phyloP scores from a whole-genome alignment of 1,140 invertebrate species.

The Drepana arcuata region DNA sequence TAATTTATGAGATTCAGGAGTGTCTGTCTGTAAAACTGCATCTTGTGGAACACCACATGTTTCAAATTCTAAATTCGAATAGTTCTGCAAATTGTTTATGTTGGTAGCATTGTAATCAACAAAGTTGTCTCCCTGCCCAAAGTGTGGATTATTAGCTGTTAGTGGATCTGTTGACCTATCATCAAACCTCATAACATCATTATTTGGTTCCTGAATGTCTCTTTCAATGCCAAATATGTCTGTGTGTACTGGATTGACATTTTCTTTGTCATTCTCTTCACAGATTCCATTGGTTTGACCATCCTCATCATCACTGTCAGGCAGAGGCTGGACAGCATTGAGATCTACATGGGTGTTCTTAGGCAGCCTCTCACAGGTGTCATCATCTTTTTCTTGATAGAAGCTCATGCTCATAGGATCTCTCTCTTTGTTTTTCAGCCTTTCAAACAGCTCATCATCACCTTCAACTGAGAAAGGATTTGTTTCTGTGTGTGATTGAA shows the following conservation, averaged over 20 bases:
- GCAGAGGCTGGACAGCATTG: slow-evolving; percentile 76
- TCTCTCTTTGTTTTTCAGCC: slow-evolving; percentile 69
- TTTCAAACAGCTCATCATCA: slow-evolving; percentile 65
- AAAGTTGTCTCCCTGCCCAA: slow-evolving; percentile 34
- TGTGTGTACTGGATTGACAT: slow-evolving; percentile 34
- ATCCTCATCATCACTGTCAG: slow-evolving; percentile 73
- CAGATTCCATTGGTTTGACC: slow-evolving; percentile 48
- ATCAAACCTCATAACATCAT: slow-evolving; percentile 52
- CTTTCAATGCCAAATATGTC: slow-evolving; percentile 21
- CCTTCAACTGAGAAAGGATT: slow-evolving; percentile 55
- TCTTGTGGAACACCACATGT: slow-evolving; percentile 34
- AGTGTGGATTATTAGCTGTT: slow-evolving; percentile 26
- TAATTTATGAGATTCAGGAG: slow-evolving; percentile 64
- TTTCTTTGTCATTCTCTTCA: slow-evolving; percentile 52
- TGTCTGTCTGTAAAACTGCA: slow-evolving; percentile 49
- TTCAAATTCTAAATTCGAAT: slow-evolving; percentile 48
- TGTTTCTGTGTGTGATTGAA: slow-evolving; percentile 51
- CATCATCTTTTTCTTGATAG: slow-evolving; percentile 76
- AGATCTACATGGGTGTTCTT: slow-evolving; percentile 70
- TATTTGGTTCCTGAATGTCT: slow-evolving; percentile 40
- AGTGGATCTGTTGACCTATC: slow-evolving; percentile 25
- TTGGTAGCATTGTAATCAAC: slow-evolving; percentile 37
- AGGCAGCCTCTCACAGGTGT: slow-evolving; percentile 65
- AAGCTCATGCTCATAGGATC: slow-evolving; percentile 82
- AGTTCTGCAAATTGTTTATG: slow-evolving; percentile 40